A percentile compares a stretch with the other conserved stretches of the same genome.
phyloP scores from a whole-genome alignment of 2,888 invertebrate species.

The Chrysolina oricalcia region DNA sequence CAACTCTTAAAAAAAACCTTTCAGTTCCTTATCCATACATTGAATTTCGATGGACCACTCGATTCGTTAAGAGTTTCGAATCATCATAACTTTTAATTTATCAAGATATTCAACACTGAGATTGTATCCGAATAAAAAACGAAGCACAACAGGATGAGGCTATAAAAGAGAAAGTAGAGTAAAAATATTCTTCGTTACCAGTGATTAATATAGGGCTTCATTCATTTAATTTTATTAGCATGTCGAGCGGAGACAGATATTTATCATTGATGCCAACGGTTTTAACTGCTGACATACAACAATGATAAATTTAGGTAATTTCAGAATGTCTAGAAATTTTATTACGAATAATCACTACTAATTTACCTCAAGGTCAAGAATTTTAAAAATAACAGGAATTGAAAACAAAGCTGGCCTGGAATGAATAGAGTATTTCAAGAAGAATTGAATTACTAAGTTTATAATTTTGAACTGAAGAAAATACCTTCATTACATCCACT shows the following conservation, averaged over 20 bases:
- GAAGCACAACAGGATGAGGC: conserved; percentile 1
- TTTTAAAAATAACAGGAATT: too few relatives aligned
- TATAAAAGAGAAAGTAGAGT: conserved; percentile 21
- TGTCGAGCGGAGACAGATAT: conserved; percentile 21
- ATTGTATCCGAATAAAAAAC: conserved; percentile 1
- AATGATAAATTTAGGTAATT: conserved; percentile 52
- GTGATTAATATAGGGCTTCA: conserved; percentile 26
- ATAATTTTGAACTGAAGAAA: too few relatives aligned
- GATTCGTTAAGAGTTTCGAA: neutral
- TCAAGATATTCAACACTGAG: neutral
- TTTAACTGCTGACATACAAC: conserved; percentile 54
- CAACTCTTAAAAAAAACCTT: too few relatives aligned
- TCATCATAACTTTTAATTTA: neutral
- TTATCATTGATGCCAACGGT: conserved; percentile 46
- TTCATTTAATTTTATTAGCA: conserved; percentile 30
- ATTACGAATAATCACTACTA: conserved; percentile 33
- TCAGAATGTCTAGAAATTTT: conserved; percentile 39
- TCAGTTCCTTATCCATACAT: too few relatives aligned
- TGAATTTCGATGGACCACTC: neutral
- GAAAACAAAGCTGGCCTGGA: too few relatives aligned
- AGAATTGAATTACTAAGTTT: too few relatives aligned
- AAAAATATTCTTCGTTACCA: conserved; percentile 19
- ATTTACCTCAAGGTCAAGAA: neutral
- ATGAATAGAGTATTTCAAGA: too few relatives aligned
- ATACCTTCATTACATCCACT: too few relatives aligned